Evolutionary conservation across 2,113 vertebrate species (phyloP), one percentile per base, ranked within the genome.

Genomic region (Gila orcuttii): DNA sequence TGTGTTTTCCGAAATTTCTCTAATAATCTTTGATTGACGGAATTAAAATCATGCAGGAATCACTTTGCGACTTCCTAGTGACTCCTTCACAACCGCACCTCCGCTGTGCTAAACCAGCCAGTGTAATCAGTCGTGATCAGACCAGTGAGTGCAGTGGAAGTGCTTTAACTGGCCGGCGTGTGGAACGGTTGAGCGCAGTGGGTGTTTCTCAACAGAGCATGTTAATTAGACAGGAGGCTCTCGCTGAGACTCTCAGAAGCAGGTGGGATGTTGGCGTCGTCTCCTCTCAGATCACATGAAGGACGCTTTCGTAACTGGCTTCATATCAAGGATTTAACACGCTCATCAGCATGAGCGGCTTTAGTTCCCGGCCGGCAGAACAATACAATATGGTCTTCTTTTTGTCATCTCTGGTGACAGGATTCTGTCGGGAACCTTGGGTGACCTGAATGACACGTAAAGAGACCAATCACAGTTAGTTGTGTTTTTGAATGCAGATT

Each of bases 321-420:
- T 79, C 42, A 55, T 50, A 81, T 80, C 83, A 87, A 83, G 78
- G 80, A 86, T 89, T 76, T 85, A 86, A 85, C 71, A 86, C 87
- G 86, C 86, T 92, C 87, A 83, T 75, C 84, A 71, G 76, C 86
- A 69, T 84, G 33, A 62, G 73, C 83, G 91, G 90, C 88, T 88
- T 79, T 75, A 75, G 39, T 59, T 31, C n/a, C 5, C 17, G 15
- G 74, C 39, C 19, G 23, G n/a, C 71, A 12, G 66, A 87, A 84
- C 66, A 69, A 52, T 81, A 68, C 42, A 45, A 68, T 36, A 82
- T 47, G 79, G 4, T 81, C 28, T 85, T 31, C 78, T 86, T 88
- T 57, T 85, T 55, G 86, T 87, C 74, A 45, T 88, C 81, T 66
- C 33, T 39, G 39, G 42, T 84, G 64, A 83, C n/a, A 36, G 66